Evolutionary conservation across 1,140 invertebrate species (phyloP).

Genomic region (Hesperophylax magnus): DNA sequence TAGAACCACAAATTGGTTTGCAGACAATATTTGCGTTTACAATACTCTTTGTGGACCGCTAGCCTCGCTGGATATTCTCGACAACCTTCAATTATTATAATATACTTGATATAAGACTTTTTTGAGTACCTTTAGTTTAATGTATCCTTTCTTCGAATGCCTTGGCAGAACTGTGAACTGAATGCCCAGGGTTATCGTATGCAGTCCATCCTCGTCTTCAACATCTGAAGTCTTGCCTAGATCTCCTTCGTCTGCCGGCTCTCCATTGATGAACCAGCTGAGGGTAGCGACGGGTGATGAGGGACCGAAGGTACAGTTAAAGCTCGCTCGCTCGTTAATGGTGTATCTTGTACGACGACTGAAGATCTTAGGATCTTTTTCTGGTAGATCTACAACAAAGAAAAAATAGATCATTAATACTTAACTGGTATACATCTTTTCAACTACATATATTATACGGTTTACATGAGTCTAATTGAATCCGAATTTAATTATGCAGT

Average conservation of each 20-base stretch:
- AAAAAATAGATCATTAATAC: too few species aligned
- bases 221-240: conserved; percentile 70
- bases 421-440: too few species aligned
- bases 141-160: conserved; percentile 79
- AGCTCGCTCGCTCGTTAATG: conserved; percentile 75
- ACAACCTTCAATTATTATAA: too few species aligned
- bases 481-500: too few species aligned
- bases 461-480: too few species aligned
- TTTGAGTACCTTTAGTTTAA: conserved; percentile 76
- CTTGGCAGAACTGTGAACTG: conserved; percentile 75
- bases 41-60: too few species aligned
- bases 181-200: conserved; percentile 76
- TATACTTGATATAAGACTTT: too few species aligned
- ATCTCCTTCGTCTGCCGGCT: conserved; percentile 71
- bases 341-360: conserved; percentile 78
- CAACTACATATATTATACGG: too few species aligned
- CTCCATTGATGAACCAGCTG: conserved; percentile 81
- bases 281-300: conserved; percentile 80
- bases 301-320: conserved; percentile 79
- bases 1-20: too few species aligned
- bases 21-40: too few species aligned
- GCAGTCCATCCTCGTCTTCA: conserved; percentile 73
- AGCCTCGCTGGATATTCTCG: too few species aligned
- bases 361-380: conserved; percentile 76
- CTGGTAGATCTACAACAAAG: conserved; percentile 74